These are phyloP conservation scores for Molorchus minor DNA, from an alignment of 2,888 invertebrate species.

Conservation along the genomic window DNA sequence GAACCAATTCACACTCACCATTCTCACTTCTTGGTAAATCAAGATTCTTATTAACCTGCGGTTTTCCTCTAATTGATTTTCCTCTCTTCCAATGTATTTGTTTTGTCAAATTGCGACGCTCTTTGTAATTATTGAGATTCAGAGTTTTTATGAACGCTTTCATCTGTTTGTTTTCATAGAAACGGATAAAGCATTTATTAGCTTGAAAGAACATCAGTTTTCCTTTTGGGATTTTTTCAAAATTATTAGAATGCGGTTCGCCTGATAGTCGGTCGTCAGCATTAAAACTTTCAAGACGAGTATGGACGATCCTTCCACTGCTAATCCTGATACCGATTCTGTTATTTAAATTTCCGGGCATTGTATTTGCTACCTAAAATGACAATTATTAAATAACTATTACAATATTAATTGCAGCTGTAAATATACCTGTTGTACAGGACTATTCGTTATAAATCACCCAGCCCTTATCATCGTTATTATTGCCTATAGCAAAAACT, in stretches of 20 bases:
- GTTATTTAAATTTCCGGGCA: too few species aligned
- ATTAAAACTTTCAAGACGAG: too few species aligned
- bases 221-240: slow-evolving; percentile 27
- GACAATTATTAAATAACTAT: too few species aligned
- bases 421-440: too few species aligned
- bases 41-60: background rate
- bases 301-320: too few species aligned
- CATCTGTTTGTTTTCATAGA: background rate
- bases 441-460: too few species aligned
- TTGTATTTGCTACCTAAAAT: too few species aligned
- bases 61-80: background rate
- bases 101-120: background rate
- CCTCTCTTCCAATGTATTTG: background rate
- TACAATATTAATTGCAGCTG: too few species aligned
- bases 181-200: slow-evolving; percentile 28
- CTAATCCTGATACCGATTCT: too few species aligned
- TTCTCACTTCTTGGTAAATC: background rate
- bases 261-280: too few species aligned
- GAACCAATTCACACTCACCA: background rate
- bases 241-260: background rate
- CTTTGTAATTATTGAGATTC: background rate
- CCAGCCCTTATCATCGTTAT: too few species aligned
- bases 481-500: too few species aligned
- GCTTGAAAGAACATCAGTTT: slow-evolving; percentile 28
- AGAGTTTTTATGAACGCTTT: background rate